These are phyloP conservation scores for Lepilemur septentrionalis DNA, from an alignment of 2,797 vertebrate genomes.

Conservation along the genomic window DNA sequence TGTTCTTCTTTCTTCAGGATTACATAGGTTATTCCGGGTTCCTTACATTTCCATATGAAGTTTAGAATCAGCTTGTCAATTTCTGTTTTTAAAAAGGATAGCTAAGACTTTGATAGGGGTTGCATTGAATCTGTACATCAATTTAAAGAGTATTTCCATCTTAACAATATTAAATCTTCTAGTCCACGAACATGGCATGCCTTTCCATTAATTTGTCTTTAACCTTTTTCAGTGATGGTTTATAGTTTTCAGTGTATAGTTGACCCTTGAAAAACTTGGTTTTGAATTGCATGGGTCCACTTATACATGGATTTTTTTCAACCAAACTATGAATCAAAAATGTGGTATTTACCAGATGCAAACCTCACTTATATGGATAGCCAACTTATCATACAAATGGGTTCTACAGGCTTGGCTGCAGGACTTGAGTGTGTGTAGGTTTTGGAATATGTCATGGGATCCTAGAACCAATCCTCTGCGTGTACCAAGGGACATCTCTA, in stretches of 20 bases:
- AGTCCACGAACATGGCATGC: background rate
- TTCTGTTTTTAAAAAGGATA: background rate
- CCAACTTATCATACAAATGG: background rate
- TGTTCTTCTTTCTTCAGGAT: background rate
- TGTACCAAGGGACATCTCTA: background rate
- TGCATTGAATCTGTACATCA: background rate
- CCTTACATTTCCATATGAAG: background rate
- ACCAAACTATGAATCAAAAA: background rate
- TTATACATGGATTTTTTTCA: background rate
- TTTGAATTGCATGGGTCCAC: background rate
- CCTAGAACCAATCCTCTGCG: background rate
- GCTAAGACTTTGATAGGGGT: background rate
- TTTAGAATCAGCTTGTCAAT: background rate
- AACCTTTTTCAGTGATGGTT: background rate
- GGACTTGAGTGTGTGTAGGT: background rate
- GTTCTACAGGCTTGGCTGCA: background rate
- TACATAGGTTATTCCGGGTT: background rate
- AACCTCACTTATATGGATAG: background rate
- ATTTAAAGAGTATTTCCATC: background rate
- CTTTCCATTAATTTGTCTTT: background rate
- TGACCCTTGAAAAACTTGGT: background rate
- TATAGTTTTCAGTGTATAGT: background rate
- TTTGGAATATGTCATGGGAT: background rate
- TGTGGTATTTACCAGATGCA: background rate
- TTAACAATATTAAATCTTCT: background rate